Conservation (phyloP, 1,140 invertebrate species). For the Onthophagus taurus region DNA sequence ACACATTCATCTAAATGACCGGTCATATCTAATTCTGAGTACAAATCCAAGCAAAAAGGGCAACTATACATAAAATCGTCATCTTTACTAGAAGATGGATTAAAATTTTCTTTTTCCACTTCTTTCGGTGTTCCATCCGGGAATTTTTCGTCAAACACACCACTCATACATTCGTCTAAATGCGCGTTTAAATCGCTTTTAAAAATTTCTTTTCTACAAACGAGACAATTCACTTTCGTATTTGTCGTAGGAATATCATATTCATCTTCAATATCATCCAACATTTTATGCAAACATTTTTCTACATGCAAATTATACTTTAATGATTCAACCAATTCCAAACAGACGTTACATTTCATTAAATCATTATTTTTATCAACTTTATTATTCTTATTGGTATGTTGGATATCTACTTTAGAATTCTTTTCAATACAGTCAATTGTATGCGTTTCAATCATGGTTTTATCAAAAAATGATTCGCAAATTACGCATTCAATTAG, state of each 20-base stretch:
- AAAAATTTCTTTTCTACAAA: constrained; percentile 46
- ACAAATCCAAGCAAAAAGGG: constrained; percentile 27
- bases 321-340: constrained; percentile 29
- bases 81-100: neutral
- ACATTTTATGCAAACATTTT: constrained; percentile 41
- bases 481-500: constrained; percentile 8
- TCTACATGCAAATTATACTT: constrained; percentile 47
- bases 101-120: constrained; percentile 10
- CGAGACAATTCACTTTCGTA: constrained; percentile 43
- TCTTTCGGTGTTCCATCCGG: too few relatives aligned
- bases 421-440: constrained; percentile 10
- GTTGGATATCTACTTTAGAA: too few relatives aligned
- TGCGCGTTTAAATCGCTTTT: constrained; percentile 46
- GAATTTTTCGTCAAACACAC: constrained; percentile 24
- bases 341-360: constrained; percentile 45
- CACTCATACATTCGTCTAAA: constrained; percentile 47
- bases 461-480: constrained; percentile 16
- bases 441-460: constrained; percentile 7
- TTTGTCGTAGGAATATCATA: constrained; percentile 13
- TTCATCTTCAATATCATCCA: constrained; percentile 35
- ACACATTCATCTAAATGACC: constrained; percentile 27
- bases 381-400: too few relatives aligned
- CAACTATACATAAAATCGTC: constrained; percentile 23
- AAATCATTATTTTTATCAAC: neutral
- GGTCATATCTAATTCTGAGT: constrained; percentile 25